Evolutionary conservation across 1,140 invertebrate genomes (phyloP), one percentile per base, ranked within the genome.

Genomic region (Microplitis demolitor): DNA sequence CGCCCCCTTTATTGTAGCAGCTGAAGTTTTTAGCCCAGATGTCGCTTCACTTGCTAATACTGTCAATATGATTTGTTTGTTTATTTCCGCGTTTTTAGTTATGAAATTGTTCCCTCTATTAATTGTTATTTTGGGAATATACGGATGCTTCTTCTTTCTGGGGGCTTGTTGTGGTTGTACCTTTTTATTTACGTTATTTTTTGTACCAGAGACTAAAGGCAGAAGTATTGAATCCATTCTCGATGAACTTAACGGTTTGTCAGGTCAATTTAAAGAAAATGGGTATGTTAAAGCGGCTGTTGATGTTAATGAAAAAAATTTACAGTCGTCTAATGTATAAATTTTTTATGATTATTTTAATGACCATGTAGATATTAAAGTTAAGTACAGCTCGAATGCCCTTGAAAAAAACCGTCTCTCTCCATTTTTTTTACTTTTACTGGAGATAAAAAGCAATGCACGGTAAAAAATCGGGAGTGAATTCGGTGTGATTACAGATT

Each of bases 181-280:
- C 3, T 82, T 83, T 60, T 0, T 82, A 0, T 83, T 85, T 34
- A 75, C 68, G 77, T 90, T 78, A 69, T 84, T 73, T 2, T 77
- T 90, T 8, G 77, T 93, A 2, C 92, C 92, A 1, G 92, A 93
- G 81, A 93, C 92, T 0, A 92, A 91, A 77, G 91, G 91, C 0
- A 85, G 85, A 45, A 85, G 80, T 4, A 79, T 91, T 31, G 90
- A 92, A 64, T 87, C 91, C 61, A 91, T 92, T 63, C 37, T 87
- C 0, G 76, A 82, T 24, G 79, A 85, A 72, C 77, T 88, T 1
- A 80, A 79, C 39, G 82, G 82, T 6, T 54, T 66, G 13, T 51
- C 70, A 1, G 60, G 61, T 3, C 53, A 54, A 6, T 67, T 67
- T 24, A 34, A 67, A 6, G 24, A 53, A 4, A 67, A 50, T 34